Evolutionary conservation across 2,797 vertebrate genomes (phyloP).

Genomic region (Cryptoprocta ferox): DNA sequence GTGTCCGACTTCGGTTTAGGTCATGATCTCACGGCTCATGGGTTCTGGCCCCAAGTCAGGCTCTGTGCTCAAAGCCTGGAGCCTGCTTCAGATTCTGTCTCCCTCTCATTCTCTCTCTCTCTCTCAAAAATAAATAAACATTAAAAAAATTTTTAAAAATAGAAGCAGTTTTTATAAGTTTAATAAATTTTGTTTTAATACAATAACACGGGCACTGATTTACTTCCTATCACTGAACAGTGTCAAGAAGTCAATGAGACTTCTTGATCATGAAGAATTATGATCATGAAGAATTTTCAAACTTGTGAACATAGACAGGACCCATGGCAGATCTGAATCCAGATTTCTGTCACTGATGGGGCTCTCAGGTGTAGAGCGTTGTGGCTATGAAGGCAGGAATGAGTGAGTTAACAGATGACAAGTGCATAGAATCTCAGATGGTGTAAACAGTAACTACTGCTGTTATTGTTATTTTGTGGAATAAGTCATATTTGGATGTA

Average conservation of each 20-base stretch:
- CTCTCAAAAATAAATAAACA: too few species aligned
- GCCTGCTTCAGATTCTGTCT: too few species aligned
- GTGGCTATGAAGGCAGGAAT: not conserved
- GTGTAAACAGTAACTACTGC: not conserved
- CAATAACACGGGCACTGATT: not conserved
- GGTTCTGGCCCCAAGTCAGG: too few species aligned
- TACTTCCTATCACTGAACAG: not conserved
- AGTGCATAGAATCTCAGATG: not conserved
- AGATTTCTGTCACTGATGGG: not conserved
- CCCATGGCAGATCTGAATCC: not conserved
- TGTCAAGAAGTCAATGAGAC: not conserved
- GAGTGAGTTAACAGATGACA: not conserved
- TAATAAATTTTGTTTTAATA: slow-evolving; percentile 3
- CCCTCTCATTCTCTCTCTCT: too few species aligned
- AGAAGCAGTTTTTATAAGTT: not conserved
- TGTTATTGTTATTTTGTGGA: not conserved
- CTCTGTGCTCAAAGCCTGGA: too few species aligned
- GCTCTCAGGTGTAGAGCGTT: not conserved
- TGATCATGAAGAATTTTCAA: not conserved
- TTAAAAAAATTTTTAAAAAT: too few species aligned
- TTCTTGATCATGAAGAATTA: not conserved
- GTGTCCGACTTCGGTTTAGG: too few species aligned
- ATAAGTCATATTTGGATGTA: not conserved
- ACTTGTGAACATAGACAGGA: not conserved
- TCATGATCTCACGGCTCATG: too few species aligned